These are phyloP conservation scores for Molothrus aeneus DNA, from an alignment of 2,797 vertebrate genomes.

Conservation along the genomic window DNA sequence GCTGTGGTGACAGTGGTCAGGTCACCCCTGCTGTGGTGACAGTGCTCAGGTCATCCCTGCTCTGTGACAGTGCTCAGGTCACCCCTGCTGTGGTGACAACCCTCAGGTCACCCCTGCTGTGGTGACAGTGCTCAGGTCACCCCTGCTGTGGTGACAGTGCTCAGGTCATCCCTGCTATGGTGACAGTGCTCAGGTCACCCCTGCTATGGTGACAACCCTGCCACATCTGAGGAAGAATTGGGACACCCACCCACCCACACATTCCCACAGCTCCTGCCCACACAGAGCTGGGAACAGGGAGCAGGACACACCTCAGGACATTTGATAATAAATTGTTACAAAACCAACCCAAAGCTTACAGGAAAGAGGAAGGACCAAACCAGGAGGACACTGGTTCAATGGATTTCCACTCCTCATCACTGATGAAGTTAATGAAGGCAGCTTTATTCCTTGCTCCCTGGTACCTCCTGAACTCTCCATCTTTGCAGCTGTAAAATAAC, in stretches of 20 bases:
- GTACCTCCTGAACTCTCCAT: slow-evolving; percentile 92
- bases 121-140: too few species aligned
- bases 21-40: too few species aligned
- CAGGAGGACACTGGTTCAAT: slow-evolving; percentile 91
- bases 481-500: slow-evolving; percentile 85
- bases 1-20: too few species aligned
- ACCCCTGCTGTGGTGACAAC: too few species aligned
- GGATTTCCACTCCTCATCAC: slow-evolving; percentile 90
- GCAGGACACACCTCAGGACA: neutral
- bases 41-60: too few species aligned
- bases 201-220: neutral
- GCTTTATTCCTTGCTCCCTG: slow-evolving; percentile 91
- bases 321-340: rapidly evolving
- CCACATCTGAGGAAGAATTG: neutral
- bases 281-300: neutral
- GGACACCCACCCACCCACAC: neutral
- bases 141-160: too few species aligned
- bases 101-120: too few species aligned
- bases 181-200: too few species aligned
- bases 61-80: too few species aligned
- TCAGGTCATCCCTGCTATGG: too few species aligned
- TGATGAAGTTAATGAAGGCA: slow-evolving; percentile 92
- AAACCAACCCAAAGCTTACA: slow-evolving; percentile 81
- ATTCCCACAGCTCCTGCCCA: neutral
- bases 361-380: slow-evolving; percentile 90